These are phyloP conservation scores for Stenodera caucasica DNA, from an alignment of 2,888 invertebrate genomes.

Conservation along the genomic window DNA sequence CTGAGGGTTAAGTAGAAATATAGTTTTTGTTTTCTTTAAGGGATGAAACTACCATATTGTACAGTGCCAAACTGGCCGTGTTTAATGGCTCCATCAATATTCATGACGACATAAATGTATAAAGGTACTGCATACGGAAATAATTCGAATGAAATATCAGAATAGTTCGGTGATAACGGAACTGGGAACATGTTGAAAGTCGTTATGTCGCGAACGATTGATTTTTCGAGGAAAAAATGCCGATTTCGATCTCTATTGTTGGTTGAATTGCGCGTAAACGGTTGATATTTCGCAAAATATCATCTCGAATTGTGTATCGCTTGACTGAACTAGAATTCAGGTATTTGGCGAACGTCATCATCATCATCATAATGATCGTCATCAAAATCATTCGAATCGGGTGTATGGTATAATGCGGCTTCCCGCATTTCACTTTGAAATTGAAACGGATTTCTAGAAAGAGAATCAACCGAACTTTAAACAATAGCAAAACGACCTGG, in stretches of 20 bases:
- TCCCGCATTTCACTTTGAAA: constrained; percentile 40
- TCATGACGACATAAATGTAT: constrained; percentile 22
- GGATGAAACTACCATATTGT: neutral
- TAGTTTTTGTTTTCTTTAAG: neutral
- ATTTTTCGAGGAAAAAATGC: too few relatives aligned
- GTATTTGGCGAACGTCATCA: neutral
- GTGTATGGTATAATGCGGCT: constrained; percentile 20
- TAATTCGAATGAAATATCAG: constrained; percentile 18
- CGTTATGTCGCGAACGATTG: too few relatives aligned
- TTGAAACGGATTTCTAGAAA: constrained; percentile 35
- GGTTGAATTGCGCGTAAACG: too few relatives aligned
- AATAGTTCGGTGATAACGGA: neutral
- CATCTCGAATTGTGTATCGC: too few relatives aligned
- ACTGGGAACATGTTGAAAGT: too few relatives aligned
- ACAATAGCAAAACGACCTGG: constrained; percentile 45
- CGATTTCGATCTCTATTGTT: too few relatives aligned
- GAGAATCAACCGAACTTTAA: constrained; percentile 12
- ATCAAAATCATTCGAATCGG: constrained; percentile 23
- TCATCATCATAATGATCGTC: constrained; percentile 31
- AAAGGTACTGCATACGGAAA: constrained; percentile 19
- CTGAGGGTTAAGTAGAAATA: neutral
- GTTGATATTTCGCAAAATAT: too few relatives aligned
- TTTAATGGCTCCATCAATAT: constrained; percentile 17
- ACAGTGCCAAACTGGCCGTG: neutral
- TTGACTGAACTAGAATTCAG: neutral